These are phyloP conservation scores for Nemapogon koenigi DNA, from an alignment of 2,888 invertebrate genomes.

Conservation along the genomic window DNA sequence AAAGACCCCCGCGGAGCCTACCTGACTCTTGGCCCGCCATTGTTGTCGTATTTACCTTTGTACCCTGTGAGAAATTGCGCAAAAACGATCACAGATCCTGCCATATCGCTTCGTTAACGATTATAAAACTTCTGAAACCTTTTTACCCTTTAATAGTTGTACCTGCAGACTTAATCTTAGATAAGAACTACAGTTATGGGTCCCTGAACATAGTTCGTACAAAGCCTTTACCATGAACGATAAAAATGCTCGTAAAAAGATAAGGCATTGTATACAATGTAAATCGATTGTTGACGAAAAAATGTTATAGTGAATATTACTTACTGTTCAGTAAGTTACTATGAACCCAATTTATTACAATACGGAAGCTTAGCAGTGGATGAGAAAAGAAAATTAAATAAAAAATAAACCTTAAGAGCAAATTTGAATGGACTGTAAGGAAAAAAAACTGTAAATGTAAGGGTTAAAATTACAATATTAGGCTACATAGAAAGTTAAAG, in stretches of 20 bases:
- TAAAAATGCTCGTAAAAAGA: constrained; percentile 21
- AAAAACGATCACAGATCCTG: constrained; percentile 43
- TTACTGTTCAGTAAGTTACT: constrained; percentile 3
- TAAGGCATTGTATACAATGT: constrained; percentile 15
- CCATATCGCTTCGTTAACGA: too few species aligned
- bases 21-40: constrained; percentile 63
- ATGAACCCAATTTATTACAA: too few species aligned
- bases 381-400: too few species aligned
- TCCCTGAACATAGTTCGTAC: constrained; percentile 23
- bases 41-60: constrained; percentile 54
- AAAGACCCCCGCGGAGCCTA: constrained; percentile 53
- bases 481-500: too few species aligned
- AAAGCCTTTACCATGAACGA: constrained; percentile 20
- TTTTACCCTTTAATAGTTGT: constrained; percentile 37
- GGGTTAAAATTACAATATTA: too few species aligned
- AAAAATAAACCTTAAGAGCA: too few species aligned
- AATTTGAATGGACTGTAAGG: too few species aligned
- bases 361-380: too few species aligned
- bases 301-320: constrained; percentile 8
- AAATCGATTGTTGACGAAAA: constrained; percentile 5
- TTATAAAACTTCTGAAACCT: too few species aligned
- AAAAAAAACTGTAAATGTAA: too few species aligned
- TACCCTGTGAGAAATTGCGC: constrained; percentile 60
- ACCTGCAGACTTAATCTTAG: constrained; percentile 29
- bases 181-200: constrained; percentile 27